These are phyloP conservation scores for Heliconius charithonia DNA, from an alignment of 2,888 invertebrate species.

Conservation along the genomic window DNA sequence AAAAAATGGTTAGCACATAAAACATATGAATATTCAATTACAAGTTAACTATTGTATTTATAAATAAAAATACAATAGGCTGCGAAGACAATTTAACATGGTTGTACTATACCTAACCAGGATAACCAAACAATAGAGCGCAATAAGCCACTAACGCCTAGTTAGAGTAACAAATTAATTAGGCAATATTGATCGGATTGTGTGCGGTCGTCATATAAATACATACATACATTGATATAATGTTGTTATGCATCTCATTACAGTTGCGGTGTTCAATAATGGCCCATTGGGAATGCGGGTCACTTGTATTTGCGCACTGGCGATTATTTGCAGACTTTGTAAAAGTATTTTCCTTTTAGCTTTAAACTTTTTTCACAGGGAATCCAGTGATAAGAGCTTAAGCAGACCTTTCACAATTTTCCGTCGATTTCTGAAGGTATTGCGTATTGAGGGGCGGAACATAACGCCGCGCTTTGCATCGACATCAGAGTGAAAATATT, in stretches of 20 bases:
- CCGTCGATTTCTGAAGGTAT: too few relatives aligned
- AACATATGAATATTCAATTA: background rate
- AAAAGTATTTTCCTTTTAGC: background rate
- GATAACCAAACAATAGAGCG: slow-evolving; percentile 37
- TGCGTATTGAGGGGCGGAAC: too few relatives aligned
- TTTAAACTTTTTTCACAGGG: too few relatives aligned
- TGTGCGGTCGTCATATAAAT: slow-evolving; percentile 55
- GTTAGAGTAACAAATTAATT: slow-evolving; percentile 59
- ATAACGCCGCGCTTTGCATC: too few relatives aligned
- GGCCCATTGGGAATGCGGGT: slow-evolving; percentile 77
- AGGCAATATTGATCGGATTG: slow-evolving; percentile 72
- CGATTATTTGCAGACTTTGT: slow-evolving; percentile 26
- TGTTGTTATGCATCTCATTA: slow-evolving; percentile 67
- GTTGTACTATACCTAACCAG: slow-evolving; percentile 26
- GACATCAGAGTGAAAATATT: too few relatives aligned
- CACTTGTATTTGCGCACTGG: slow-evolving; percentile 55
- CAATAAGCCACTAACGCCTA: slow-evolving; percentile 46
- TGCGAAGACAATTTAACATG: background rate
- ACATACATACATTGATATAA: slow-evolving; percentile 53
- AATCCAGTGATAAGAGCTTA: too few relatives aligned
- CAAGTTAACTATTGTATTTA: background rate
- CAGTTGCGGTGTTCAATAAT: slow-evolving; percentile 72
- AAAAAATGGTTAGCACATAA: background rate
- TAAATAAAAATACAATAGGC: background rate
- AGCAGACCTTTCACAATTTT: too few relatives aligned